These are phyloP conservation scores for Xenopus laevis DNA, from an alignment of 2,113 vertebrate genomes.

Conservation along the genomic window DNA sequence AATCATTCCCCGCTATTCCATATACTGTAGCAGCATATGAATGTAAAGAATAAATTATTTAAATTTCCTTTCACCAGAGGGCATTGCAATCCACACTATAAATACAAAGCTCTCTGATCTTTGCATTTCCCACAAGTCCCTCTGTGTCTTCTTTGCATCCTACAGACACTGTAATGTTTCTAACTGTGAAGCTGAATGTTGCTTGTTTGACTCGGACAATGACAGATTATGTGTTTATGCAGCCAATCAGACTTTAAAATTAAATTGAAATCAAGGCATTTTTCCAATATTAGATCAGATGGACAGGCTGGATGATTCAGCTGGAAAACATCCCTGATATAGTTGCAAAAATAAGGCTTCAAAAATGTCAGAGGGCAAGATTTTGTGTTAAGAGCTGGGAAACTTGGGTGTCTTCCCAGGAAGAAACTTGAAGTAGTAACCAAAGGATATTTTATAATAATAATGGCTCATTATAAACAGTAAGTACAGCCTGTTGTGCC, in stretches of 20 bases:
- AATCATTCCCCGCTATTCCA: no score
- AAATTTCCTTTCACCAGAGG: no score
- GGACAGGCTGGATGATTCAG: conserved; percentile 15
- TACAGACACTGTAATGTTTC: not conserved
- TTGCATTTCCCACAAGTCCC: conserved; percentile 13
- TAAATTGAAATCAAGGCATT: conserved; percentile 41
- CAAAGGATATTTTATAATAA: conserved; percentile 17
- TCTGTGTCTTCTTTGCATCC: conserved; percentile 22
- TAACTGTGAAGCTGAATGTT: conserved; percentile 11
- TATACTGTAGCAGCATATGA: no score
- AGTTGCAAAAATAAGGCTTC: conserved; percentile 8
- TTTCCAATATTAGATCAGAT: conserved; percentile 29
- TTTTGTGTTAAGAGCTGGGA: conserved; percentile 23
- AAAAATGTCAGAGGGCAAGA: conserved; percentile 29
- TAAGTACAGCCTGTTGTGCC: conserved; percentile 7
- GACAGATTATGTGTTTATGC: conserved; percentile 28
- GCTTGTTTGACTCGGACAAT: conserved; percentile 16
- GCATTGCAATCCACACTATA: conserved; percentile 1
- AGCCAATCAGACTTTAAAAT: conserved; percentile 34
- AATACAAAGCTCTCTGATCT: conserved; percentile 14
- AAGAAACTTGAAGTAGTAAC: conserved; percentile 3
- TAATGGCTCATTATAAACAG: conserved; percentile 4
- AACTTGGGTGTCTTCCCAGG: conserved; percentile 15
- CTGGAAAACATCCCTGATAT: conserved; percentile 23
- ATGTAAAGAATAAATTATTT: no score